Evolutionary conservation across 1,140 invertebrate species (phyloP).

Genomic region (Zophobas morio): DNA sequence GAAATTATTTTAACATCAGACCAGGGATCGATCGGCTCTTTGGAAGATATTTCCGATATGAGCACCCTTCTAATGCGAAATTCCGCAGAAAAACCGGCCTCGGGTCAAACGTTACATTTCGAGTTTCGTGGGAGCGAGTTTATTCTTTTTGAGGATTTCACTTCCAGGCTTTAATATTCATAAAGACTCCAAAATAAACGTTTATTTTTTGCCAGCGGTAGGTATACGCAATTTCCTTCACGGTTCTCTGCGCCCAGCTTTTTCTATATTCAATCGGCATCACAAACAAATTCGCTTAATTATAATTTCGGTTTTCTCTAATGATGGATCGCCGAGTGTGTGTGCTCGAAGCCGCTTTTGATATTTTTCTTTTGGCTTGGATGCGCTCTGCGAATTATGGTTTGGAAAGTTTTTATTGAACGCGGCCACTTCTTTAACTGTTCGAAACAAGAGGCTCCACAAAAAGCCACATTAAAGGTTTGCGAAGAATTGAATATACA

Average conservation of each 20-base stretch:
- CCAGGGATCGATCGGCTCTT: conserved; percentile 21
- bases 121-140: conserved; percentile 25
- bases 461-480: conserved; percentile 22
- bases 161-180: conserved; percentile 41
- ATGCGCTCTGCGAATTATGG: neutral
- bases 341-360: neutral
- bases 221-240: conserved; percentile 25
- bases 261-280: conserved; percentile 28
- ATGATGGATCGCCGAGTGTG: conserved; percentile 5
- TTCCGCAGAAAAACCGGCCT: conserved; percentile 24
- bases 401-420: conserved; percentile 26
- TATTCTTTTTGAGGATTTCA: conserved; percentile 35
- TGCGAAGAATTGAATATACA: conserved; percentile 20
- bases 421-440: conserved; percentile 32
- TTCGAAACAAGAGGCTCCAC: conserved; percentile 8
- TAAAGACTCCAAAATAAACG: conserved; percentile 42
- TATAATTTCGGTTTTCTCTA: conserved; percentile 4
- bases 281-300: conserved; percentile 39
- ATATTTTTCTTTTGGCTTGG: conserved; percentile 14
- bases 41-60: conserved; percentile 5
- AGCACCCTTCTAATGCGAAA: conserved; percentile 8
- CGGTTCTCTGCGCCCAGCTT: conserved; percentile 9
- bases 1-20: conserved; percentile 33
- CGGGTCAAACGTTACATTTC: conserved; percentile 30
- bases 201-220: conserved; percentile 24